Conservation (phyloP, 2,888 invertebrate species). For the Anodontia alba region DNA sequence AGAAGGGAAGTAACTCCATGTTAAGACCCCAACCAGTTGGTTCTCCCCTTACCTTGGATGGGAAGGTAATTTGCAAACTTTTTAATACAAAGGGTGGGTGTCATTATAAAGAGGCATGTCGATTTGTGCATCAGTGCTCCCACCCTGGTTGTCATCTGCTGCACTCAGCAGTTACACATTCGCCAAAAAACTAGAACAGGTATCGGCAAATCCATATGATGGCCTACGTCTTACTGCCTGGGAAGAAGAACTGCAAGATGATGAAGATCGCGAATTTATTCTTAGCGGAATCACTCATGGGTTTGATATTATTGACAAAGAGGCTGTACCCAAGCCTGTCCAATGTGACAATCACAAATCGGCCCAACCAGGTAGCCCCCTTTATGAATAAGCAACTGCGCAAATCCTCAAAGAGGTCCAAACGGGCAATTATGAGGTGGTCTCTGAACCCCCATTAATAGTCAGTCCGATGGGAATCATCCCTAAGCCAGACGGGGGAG, state of each 20-base stretch:
- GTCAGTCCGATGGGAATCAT: slow-evolving; percentile 29
- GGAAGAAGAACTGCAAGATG: too few species aligned
- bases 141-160: slow-evolving; percentile 16
- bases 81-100: slow-evolving; percentile 16
- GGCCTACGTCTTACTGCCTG: too few species aligned
- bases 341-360: too few species aligned
- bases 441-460: background rate
- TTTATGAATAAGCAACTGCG: slow-evolving; percentile 6
- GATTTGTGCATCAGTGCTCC: slow-evolving; percentile 16
- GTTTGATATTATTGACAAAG: too few species aligned
- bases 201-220: too few species aligned
- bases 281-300: too few species aligned
- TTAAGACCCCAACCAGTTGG: background rate
- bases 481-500: slow-evolving; percentile 28
- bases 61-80: slow-evolving; percentile 19
- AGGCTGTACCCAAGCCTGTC: too few species aligned
- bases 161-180: slow-evolving; percentile 16
- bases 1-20: background rate
- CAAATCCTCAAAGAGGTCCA: slow-evolving; percentile 26
- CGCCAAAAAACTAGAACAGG: slow-evolving; percentile 7
- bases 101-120: slow-evolving; percentile 1
- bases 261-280: too few species aligned
- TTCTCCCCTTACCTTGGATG: background rate
- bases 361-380: too few species aligned
- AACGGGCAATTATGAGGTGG: slow-evolving; percentile 22